phyloP scores from a whole-genome alignment of 2,113 vertebrate genomes.

The Xiphophorus hellerii region DNA sequence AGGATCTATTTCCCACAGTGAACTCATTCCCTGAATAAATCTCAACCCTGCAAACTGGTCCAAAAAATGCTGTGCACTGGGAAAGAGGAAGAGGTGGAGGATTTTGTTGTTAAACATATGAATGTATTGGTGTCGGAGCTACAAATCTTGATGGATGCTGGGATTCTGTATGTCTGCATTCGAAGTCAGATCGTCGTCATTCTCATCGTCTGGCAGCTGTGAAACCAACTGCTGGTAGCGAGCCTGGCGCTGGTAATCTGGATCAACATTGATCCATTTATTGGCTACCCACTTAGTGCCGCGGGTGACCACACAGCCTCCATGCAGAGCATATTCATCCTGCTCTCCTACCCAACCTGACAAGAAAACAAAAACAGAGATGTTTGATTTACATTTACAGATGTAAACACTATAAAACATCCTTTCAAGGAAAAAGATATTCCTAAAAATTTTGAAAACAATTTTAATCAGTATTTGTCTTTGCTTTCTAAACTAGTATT shows the following conservation, averaged over 20 bases:
- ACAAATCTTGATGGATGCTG: slow-evolving; percentile 74
- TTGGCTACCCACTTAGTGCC: slow-evolving; percentile 97
- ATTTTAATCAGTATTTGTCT: too few species aligned
- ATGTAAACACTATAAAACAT: background rate
- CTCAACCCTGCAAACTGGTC: slow-evolving; percentile 49
- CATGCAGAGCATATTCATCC: slow-evolving; percentile 94
- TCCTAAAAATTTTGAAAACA: too few species aligned
- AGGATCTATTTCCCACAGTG: slow-evolving; percentile 60
- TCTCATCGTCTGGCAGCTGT: slow-evolving; percentile 77
- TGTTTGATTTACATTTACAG: background rate
- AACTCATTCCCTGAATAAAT: slow-evolving; percentile 76
- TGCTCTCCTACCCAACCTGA: slow-evolving; percentile 96
- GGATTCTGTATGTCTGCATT: slow-evolving; percentile 56
- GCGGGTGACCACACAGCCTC: slow-evolving; percentile 91
- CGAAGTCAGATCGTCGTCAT: slow-evolving; percentile 50
- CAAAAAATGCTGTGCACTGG: slow-evolving; percentile 62
- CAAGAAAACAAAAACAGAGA: background rate
- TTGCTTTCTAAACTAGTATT: too few species aligned
- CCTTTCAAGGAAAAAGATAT: too few species aligned
- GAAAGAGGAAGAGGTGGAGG: slow-evolving; percentile 52
- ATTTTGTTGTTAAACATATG: slow-evolving; percentile 2
- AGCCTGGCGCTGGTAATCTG: slow-evolving; percentile 88
- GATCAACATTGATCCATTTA: slow-evolving; percentile 99
- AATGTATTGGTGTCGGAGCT: slow-evolving; percentile 55
- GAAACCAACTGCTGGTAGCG: slow-evolving; percentile 91